phyloP scores from a whole-genome alignment of 2,888 invertebrate genomes.

The Epinotia bilunana region DNA sequence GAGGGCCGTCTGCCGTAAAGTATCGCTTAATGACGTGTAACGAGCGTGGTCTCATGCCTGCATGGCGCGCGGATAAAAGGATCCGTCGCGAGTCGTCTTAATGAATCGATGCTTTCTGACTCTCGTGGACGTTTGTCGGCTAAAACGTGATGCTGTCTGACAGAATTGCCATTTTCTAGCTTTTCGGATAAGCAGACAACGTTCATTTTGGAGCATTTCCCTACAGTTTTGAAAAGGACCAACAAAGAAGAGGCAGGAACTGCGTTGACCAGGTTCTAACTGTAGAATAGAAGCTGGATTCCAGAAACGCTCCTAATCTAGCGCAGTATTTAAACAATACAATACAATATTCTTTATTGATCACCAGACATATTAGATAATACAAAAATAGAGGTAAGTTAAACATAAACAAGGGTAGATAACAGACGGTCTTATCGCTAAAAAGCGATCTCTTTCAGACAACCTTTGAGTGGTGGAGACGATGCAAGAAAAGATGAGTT shows the following conservation, averaged over 20 bases:
- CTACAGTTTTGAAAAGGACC: no score
- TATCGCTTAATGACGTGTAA: conserved; percentile 85
- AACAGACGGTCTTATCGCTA: no score
- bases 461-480: no score
- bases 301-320: not conserved
- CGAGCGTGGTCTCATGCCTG: conserved; percentile 70
- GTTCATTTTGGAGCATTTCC: not conserved
- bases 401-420: no score
- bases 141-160: not conserved
- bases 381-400: no score
- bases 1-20: conserved; percentile 84
- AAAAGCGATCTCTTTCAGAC: no score
- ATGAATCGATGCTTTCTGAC: conserved; percentile 32
- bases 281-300: not conserved
- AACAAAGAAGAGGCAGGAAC: not conserved
- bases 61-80: conserved; percentile 39
- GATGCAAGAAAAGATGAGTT: no score
- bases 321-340: no score
- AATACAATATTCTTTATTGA: no score
- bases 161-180: not conserved
- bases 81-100: conserved; percentile 23
- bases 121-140: conserved; percentile 21
- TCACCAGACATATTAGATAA: no score
- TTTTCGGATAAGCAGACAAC: not conserved
- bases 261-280: not conserved